Conservation (phyloP, 1,140 invertebrate species). For the Lasioglossum baleicum region DNA sequence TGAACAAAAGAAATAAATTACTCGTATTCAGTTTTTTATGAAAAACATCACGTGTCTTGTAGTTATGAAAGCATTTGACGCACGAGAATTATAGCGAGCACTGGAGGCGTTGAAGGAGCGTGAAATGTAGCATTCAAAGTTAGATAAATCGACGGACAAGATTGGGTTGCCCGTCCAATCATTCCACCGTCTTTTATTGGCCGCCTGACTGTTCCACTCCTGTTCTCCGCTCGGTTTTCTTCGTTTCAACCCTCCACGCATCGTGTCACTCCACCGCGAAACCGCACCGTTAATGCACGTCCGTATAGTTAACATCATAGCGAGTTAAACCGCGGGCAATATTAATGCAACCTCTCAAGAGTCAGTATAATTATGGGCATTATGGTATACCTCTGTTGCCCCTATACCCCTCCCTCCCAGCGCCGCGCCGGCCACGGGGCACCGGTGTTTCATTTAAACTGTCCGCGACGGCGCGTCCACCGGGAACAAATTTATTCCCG, state of each 20-base stretch:
- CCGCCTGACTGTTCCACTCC: too few species aligned
- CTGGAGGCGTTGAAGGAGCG: too few species aligned
- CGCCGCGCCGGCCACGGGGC: not conserved
- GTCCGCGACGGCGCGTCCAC: conserved; percentile 33
- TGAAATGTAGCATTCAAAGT: not conserved
- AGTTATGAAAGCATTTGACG: too few species aligned
- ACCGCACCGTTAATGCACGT: conserved; percentile 34
- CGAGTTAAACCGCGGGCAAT: conserved; percentile 46
- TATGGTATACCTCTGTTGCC: conserved; percentile 21
- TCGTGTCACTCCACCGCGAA: conserved; percentile 1
- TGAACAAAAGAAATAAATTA: too few species aligned
- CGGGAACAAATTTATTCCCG: conserved; percentile 54
- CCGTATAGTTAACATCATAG: conserved; percentile 41
- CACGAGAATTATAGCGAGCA: too few species aligned
- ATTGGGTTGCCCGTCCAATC: not conserved
- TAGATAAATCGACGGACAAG: conserved; percentile 35
- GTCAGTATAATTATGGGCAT: conserved; percentile 50
- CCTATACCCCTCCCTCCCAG: conserved; percentile 11
- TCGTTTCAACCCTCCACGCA: not conserved
- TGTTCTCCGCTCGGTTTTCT: not conserved
- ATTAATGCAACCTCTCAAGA: conserved; percentile 53
- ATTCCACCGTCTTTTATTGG: not conserved
- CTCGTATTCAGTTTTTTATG: too few species aligned
- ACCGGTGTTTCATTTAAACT: conserved; percentile 55
- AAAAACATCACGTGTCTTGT: too few species aligned